Conservation (phyloP, 2,888 invertebrate genomes). For the Leptarthrus brevirostris region DNA sequence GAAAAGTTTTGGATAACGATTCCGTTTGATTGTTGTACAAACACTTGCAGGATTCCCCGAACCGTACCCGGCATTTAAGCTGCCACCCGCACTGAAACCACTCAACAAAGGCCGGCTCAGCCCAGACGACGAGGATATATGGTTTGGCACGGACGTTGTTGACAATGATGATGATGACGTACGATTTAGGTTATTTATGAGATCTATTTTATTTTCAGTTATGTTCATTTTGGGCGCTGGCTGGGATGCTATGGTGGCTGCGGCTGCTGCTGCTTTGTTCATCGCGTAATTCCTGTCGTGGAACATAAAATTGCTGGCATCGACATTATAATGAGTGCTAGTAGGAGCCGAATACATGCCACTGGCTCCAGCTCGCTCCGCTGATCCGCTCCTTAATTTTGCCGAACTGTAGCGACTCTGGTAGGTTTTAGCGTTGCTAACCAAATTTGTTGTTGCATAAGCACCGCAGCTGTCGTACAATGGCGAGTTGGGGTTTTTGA, state of each 20-base stretch:
- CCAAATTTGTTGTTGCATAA: slow-evolving; percentile 67
- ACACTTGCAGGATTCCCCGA: slow-evolving; percentile 56
- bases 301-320: slow-evolving; percentile 56
- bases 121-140: slow-evolving; percentile 47
- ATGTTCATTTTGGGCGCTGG: slow-evolving; percentile 64
- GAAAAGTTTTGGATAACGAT: slow-evolving; percentile 64
- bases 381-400: slow-evolving; percentile 50
- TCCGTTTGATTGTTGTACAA: slow-evolving; percentile 64
- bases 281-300: slow-evolving; percentile 57
- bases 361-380: slow-evolving; percentile 60
- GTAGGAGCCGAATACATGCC: slow-evolving; percentile 67
- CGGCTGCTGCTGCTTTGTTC: slow-evolving; percentile 58
- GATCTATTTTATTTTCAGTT: slow-evolving; percentile 66
- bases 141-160: slow-evolving; percentile 51
- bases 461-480: slow-evolving; percentile 67
- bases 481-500: slow-evolving; percentile 63
- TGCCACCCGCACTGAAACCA: slow-evolving; percentile 24
- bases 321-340: slow-evolving; percentile 63
- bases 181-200: slow-evolving; percentile 61
- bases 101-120: slow-evolving; percentile 49
- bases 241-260: slow-evolving; percentile 50
- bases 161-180: slow-evolving; percentile 58
- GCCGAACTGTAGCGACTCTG: slow-evolving; percentile 62
- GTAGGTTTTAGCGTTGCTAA: slow-evolving; percentile 66
- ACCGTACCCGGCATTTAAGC: slow-evolving; percentile 58